Evolutionary conservation across 2,113 vertebrate species (phyloP), one percentile per base, ranked within the genome.

Genomic region (Phrynosoma platyrhinos): DNA sequence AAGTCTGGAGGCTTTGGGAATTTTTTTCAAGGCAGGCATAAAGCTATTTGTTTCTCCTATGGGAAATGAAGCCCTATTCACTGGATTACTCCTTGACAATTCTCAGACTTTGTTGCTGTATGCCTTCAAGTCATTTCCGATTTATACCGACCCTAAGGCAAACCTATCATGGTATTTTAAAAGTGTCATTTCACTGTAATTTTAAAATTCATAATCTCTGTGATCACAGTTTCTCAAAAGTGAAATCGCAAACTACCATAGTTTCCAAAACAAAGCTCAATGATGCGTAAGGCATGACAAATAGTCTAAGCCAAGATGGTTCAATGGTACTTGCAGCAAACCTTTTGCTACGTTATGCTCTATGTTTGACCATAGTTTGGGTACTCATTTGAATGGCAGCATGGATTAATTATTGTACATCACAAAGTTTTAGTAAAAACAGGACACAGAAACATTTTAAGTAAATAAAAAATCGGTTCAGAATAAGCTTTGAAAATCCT

Each of bases 381-480:
- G 32, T 47, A 77, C 47, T 86, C 6, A 79, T 62, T 66, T 0
- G 5, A 86, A 42, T 47, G 78, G 72, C 9, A 53, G 40, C 76
- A 86, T 92, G 81, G 74, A 9, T 12, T 32, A 78, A 16, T 83
- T 25, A 62, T 27, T 76, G 47, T 42, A 42, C 58, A 83, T 30
- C 9, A 84, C 13, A 66, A 88, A 81, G 75, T 62, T 62, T 79
- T 79, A 12, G 47, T 78, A 79, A 55, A 76, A 21, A 76, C 21
- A 20, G 27, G 14, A 5, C 7, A n/a, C 18, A n/a, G 47, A 79
- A 79, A 32, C 27, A 21, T 58, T n/a, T 79, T 58, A 55, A 79
- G 55, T 79, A n/a, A 32, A 53, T 52, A 13, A 78, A 71, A 27
- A 71, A 27, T 71, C 16, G 27, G 8, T 30, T 55, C 55, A 79